These are phyloP conservation scores for Orius laevigatus DNA, from an alignment of 1,140 invertebrate genomes.

Conservation along the genomic window DNA sequence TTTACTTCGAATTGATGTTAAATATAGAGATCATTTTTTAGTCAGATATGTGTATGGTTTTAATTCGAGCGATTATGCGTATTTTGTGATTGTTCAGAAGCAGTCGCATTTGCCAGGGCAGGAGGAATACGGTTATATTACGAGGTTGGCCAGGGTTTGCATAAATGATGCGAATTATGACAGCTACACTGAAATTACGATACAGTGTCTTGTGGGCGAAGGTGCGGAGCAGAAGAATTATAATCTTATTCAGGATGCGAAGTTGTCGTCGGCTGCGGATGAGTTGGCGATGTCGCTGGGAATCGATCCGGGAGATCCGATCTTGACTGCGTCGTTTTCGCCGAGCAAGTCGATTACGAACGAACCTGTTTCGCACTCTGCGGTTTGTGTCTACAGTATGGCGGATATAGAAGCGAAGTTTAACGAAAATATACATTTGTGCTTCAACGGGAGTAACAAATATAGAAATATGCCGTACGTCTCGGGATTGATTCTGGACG, in stretches of 20 bases:
- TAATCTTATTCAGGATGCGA: slow-evolving; percentile 83
- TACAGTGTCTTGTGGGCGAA: slow-evolving; percentile 58
- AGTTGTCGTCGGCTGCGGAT: slow-evolving; percentile 59
- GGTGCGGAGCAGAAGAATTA: slow-evolving; percentile 42
- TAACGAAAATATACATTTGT: slow-evolving; percentile 89
- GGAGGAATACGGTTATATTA: slow-evolving; percentile 78
- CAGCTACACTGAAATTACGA: slow-evolving; percentile 85
- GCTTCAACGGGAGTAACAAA: slow-evolving; percentile 84
- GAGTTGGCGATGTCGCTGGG: slow-evolving; percentile 64
- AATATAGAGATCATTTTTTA: slow-evolving; percentile 84
- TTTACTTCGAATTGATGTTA: slow-evolving; percentile 77
- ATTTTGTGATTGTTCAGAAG: slow-evolving; percentile 90
- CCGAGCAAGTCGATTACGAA: slow-evolving; percentile 66
- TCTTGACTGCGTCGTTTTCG: slow-evolving; percentile 72
- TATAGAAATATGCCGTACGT: slow-evolving; percentile 86
- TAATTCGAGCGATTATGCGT: slow-evolving; percentile 83
- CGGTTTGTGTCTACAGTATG: slow-evolving; percentile 70
- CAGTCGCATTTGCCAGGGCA: slow-evolving; percentile 71
- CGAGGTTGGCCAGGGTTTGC: slow-evolving; percentile 77
- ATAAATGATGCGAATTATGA: slow-evolving; percentile 88
- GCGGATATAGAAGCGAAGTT: slow-evolving; percentile 82
- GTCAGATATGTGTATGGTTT: slow-evolving; percentile 94
- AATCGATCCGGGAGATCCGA: slow-evolving; percentile 53
- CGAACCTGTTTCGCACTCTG: slow-evolving; percentile 57
- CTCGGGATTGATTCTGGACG: slow-evolving; percentile 76